Conservation (phyloP, 2,888 invertebrate species). For the Caradrina clavipalpis region DNA sequence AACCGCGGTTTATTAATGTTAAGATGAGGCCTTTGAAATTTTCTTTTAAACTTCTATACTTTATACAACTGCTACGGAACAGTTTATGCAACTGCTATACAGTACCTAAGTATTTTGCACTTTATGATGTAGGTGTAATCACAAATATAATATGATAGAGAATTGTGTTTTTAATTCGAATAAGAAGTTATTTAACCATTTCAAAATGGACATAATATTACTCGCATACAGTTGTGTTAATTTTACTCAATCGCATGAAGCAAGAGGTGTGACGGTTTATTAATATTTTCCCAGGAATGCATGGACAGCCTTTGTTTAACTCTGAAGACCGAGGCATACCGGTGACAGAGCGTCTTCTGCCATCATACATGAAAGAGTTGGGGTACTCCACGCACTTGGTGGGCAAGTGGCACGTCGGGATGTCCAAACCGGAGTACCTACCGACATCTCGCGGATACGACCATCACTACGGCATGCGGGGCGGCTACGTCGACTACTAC, state of each 20-base stretch:
- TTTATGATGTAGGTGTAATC: background rate
- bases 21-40: conserved; percentile 23
- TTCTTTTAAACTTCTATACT: conserved; percentile 4
- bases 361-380: conserved; percentile 91
- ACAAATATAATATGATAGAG: background rate
- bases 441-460: conserved; percentile 95
- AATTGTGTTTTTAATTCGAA: background rate
- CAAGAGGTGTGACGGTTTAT: conserved; percentile 10
- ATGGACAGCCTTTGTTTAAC: conserved; percentile 82
- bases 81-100: background rate
- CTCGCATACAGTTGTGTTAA: conserved; percentile 13
- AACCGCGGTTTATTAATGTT: conserved; percentile 12
- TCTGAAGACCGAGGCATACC: conserved; percentile 88
- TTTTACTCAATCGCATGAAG: conserved; percentile 13
- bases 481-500: conserved; percentile 95
- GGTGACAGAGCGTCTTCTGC: conserved; percentile 90
- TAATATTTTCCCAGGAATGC: conserved; percentile 81
- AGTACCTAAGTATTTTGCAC: background rate
- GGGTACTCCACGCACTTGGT: conserved; percentile 96
- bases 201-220: conserved; percentile 21
- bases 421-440: conserved; percentile 93
- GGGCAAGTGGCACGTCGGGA: conserved; percentile 98
- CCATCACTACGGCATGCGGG: conserved; percentile 95
- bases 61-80: background rate
- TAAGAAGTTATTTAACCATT: background rate